Base-by-base conservation (phyloP, 1,140 invertebrate genomes). In the Atta cephalotes region DNA sequence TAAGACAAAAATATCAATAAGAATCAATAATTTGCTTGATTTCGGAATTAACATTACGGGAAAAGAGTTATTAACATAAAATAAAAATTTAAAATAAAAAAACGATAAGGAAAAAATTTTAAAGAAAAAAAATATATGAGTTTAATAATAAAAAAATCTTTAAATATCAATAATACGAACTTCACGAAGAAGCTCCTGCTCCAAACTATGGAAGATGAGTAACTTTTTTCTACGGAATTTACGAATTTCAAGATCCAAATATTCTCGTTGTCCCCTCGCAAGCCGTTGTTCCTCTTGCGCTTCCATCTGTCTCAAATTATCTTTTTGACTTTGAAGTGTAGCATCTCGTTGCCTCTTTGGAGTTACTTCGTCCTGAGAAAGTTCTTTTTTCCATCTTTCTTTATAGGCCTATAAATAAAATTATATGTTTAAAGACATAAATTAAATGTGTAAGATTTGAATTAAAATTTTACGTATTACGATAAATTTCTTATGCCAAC, bases 381-480 rank as follows among this genome's bases (percentile, higher is more conserved):
- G 96, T 95, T 99, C 98, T 93, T 98, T 97, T 97, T 98, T 99
- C 97, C 98, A 98, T 92, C 98, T 96, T 94, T 99, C 99, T 96
- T 99, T 99, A 94, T 98, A 99, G 65, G 97, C 97, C 96, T 95
- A 60, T 66, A 62, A 71, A 84, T 10, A 71, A 66, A 68, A 74
- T 72, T 51, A 31, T 80, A 21, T 76, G n/a, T 85, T 63, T 16
- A 76, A 56, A 65, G n/a, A 58, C 71, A 70, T 74, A 51, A 21
- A 39, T 1, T 28, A 68, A 65, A 85, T 71, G 10, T 21, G 53
- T 66, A 45, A 51, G 1, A 51, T 51, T 10, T 51, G 14, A 14
- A 51, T 51, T 66, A 21, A 72, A 10, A 74, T 49, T 39, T 18
- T 35, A 35, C 28, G 2, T 31, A 31, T 31, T 31, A 31, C 51